Evolutionary conservation across 2,113 vertebrate genomes (phyloP).

Genomic region (Albula glossodonta): DNA sequence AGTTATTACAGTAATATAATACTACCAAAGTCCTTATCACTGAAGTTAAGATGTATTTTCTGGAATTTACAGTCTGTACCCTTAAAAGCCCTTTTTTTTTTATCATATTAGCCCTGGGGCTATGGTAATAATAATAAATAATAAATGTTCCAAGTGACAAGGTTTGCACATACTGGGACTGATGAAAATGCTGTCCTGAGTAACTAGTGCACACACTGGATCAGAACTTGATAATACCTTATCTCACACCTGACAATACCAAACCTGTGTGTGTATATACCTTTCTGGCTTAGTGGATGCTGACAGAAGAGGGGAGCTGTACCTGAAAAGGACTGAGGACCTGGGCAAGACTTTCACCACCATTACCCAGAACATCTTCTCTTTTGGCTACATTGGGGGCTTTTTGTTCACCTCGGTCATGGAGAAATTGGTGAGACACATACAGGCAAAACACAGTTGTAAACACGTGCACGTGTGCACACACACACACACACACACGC

Average conservation of each 20-base stretch:
- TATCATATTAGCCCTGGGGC: too few species aligned
- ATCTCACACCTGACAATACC: too few species aligned
- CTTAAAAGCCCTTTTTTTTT: too few species aligned
- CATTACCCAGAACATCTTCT: slow-evolving; percentile 69
- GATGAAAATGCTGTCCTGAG: background rate
- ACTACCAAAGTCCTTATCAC: too few species aligned
- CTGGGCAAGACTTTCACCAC: slow-evolving; percentile 67
- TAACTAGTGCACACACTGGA: too few species aligned
- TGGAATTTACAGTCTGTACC: too few species aligned
- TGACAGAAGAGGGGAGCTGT: slow-evolving; percentile 64
- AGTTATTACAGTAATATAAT: too few species aligned
- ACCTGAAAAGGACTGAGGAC: slow-evolving; percentile 68
- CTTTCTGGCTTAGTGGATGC: slow-evolving; percentile 56
- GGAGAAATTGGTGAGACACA: slow-evolving; percentile 62
- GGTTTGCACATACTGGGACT: background rate
- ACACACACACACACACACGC: background rate
- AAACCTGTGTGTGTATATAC: slow-evolving; percentile 5
- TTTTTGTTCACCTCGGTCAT: slow-evolving; percentile 78
- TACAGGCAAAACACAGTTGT: background rate
- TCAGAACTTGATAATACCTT: too few species aligned
- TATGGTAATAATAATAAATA: too few species aligned
- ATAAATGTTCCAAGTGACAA: too few species aligned
- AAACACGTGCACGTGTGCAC: background rate
- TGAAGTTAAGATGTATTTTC: too few species aligned
- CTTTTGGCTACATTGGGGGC: slow-evolving; percentile 73